Percentiles rank a stretch among this genome's conserved stretches.
These are phyloP conservation scores for Lasioglossum lativentre DNA, from an alignment of 2,888 invertebrate species.

Conservation along the genomic window DNA sequence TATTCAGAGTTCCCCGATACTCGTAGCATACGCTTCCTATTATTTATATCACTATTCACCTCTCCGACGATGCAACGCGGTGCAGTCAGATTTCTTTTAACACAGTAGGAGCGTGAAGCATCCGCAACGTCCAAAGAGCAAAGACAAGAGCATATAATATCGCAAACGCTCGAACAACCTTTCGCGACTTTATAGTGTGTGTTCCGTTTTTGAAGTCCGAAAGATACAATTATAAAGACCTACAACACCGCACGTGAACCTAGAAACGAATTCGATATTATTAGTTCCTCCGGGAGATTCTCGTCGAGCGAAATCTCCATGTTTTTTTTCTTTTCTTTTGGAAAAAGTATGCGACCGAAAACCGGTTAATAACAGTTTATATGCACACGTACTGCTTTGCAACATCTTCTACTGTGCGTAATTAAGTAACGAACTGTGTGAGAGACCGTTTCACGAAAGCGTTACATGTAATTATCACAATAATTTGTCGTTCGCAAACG, in stretches of 20 bases:
- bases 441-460: conserved; percentile 58
- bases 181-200: conserved; percentile 15
- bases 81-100: conserved; percentile 63
- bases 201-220: conserved; percentile 37
- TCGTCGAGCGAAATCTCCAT: conserved; percentile 26
- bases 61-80: conserved; percentile 50
- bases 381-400: conserved; percentile 62
- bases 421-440: conserved; percentile 66
- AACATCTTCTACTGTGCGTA: conserved; percentile 64
- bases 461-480: conserved; percentile 65
- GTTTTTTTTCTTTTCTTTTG: background rate
- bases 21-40: conserved; percentile 72
- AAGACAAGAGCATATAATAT: conserved; percentile 49
- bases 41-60: conserved; percentile 70
- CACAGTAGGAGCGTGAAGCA: conserved; percentile 63
- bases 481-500: conserved; percentile 62
- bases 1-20: conserved; percentile 74
- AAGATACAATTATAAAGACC: conserved; percentile 52
- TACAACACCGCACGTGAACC: conserved; percentile 41
- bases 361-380: background rate
- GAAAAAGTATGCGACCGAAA: conserved; percentile 6
- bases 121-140: conserved; percentile 50
- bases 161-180: conserved; percentile 38
- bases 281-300: conserved; percentile 14
- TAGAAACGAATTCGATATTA: conserved; percentile 54